Percentiles rank a stretch among this genome's conserved stretches.
Evolutionary conservation across 2,113 vertebrate species (phyloP).

Genomic region (Orycteropus afer): DNA sequence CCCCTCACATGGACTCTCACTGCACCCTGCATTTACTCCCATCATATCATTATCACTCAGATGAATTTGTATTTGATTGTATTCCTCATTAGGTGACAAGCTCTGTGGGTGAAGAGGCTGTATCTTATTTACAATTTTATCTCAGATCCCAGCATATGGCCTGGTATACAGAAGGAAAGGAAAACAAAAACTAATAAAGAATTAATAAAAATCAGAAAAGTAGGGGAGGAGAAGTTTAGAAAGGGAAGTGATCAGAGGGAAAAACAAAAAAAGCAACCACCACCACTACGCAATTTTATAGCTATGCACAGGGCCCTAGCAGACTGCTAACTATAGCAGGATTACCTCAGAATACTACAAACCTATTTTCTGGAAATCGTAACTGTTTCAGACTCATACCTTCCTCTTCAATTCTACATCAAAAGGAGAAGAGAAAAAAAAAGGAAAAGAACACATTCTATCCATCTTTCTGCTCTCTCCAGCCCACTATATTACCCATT

Average conservation of each 20-base stretch:
- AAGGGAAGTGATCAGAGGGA: neutral
- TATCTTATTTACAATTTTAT: neutral
- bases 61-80: neutral
- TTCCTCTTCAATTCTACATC: neutral
- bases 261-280: neutral
- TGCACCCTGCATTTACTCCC: neutral
- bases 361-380: neutral
- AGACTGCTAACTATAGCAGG: neutral
- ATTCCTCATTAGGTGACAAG: neutral
- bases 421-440: neutral
- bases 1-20: neutral
- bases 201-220: constrained; percentile 13
- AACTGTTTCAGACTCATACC: neutral
- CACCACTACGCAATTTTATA: neutral
- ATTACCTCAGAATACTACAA: neutral
- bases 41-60: neutral
- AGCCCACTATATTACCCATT: neutral
- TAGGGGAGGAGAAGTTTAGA: neutral
- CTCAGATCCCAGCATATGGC: neutral
- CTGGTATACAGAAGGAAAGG: neutral
- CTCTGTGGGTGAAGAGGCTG: neutral
- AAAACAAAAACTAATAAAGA: neutral
- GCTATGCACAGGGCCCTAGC: neutral
- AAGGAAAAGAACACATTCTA: neutral
- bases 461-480: neutral